Evolutionary conservation across 2,113 vertebrate species (phyloP).

Genomic region (Perca flavescens): DNA sequence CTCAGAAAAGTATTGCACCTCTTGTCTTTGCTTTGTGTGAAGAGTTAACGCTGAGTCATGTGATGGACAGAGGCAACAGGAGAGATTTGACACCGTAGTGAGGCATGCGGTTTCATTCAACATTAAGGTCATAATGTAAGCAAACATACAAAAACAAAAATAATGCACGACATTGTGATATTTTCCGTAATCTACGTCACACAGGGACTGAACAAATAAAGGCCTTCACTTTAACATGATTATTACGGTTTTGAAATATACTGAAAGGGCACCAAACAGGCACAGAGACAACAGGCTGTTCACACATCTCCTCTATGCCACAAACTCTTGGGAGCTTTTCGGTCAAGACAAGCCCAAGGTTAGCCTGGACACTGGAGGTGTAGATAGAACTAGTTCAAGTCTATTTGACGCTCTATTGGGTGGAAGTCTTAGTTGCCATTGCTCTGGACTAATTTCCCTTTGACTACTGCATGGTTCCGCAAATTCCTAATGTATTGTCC

Average conservation of each 20-base stretch:
- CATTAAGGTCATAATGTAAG: conserved; percentile 27
- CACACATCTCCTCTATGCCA: conserved; percentile 12
- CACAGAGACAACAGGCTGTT: not conserved
- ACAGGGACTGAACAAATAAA: conserved; percentile 23
- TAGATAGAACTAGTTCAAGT: not conserved
- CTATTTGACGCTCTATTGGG: not conserved
- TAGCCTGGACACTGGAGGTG: not conserved
- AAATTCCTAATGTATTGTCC: not conserved
- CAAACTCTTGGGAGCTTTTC: not conserved
- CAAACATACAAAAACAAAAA: conserved; percentile 18
- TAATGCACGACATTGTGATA: not conserved
- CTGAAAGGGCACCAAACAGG: not conserved
- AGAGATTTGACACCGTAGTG: not conserved
- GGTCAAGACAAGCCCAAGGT: not conserved
- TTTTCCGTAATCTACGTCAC: conserved; percentile 7
- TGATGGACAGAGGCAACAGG: not conserved
- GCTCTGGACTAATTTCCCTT: not conserved
- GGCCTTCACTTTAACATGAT: conserved; percentile 15
- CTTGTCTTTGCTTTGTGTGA: not conserved
- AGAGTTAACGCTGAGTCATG: not conserved
- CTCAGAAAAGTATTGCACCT: conserved; percentile 37
- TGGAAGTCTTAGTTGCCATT: not conserved
- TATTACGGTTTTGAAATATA: not conserved
- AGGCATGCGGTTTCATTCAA: conserved; percentile 12
- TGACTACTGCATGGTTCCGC: conserved; percentile 4